These are phyloP conservation scores for Onychomys torridus DNA, from an alignment of 2,797 vertebrate species.

Conservation along the genomic window DNA sequence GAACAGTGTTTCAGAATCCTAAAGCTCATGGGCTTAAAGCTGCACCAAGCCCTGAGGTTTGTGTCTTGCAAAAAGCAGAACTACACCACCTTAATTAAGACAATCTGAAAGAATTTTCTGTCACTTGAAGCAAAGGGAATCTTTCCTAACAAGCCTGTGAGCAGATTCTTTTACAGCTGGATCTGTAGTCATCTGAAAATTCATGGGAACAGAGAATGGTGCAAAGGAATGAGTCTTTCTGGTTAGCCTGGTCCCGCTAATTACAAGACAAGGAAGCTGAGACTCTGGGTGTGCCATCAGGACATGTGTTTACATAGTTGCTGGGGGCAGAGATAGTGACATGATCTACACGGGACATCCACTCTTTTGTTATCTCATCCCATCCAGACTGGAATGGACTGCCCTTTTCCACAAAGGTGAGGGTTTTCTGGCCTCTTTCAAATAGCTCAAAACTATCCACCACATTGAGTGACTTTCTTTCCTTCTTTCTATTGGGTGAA, in stretches of 20 bases:
- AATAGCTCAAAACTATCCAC: not conserved
- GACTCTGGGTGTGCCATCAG: not conserved
- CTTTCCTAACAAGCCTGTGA: not conserved
- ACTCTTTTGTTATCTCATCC: not conserved
- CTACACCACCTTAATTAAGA: slow-evolving; percentile 40
- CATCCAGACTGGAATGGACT: not conserved
- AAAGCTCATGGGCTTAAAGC: not conserved
- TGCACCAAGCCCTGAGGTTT: not conserved
- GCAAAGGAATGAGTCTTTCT: not conserved
- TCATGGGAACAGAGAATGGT: not conserved
- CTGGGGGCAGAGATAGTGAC: fast-evolving
- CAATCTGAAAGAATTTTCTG: not conserved
- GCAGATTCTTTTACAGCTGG: slow-evolving; percentile 1
- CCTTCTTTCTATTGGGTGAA: not conserved
- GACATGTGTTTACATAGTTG: fast-evolving
- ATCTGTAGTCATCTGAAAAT: slow-evolving; percentile 30
- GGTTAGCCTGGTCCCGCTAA: not conserved
- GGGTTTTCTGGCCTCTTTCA: not conserved
- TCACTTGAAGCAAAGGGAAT: slow-evolving; percentile 39
- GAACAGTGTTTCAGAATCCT: not conserved
- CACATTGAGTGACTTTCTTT: not conserved
- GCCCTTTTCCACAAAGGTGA: not conserved
- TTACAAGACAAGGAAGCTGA: not conserved
- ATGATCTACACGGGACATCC: no score
- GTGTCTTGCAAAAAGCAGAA: not conserved